Percentiles rank a stretch among this genome's conserved stretches.
phyloP scores from a whole-genome alignment of 2,797 vertebrate species.

The Protonibea diacanthus region DNA sequence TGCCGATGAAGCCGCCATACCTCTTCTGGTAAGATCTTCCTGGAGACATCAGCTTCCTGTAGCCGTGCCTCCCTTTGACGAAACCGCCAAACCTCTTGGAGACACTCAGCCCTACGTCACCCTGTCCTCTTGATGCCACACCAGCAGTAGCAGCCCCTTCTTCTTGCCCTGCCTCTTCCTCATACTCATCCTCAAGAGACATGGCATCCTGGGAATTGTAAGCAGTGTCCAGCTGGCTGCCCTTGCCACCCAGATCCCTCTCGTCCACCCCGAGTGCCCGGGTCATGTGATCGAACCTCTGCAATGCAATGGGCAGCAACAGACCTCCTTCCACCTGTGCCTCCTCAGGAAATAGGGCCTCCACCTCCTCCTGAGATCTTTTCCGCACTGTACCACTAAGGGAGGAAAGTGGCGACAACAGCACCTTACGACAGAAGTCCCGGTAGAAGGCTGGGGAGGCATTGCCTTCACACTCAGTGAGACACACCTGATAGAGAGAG shows the following conservation, averaged over 20 bases:
- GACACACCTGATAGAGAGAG: conserved; percentile 86
- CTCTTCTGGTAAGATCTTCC: conserved; percentile 92
- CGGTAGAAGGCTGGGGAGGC: conserved; percentile 85
- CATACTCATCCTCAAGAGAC: conserved; percentile 74
- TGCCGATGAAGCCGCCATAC: conserved; percentile 96
- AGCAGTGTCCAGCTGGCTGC: conserved; percentile 56
- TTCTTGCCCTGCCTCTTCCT: conserved; percentile 63
- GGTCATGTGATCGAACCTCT: conserved; percentile 80
- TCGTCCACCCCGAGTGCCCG: conserved; percentile 74
- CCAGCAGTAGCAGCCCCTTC: conserved; percentile 59
- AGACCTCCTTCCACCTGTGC: conserved; percentile 73
- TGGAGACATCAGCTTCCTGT: conserved; percentile 83
- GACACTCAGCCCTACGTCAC: conserved; percentile 75
- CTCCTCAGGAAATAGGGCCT: conserved; percentile 77
- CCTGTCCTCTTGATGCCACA: conserved; percentile 53
- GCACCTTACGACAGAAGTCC: conserved; percentile 86
- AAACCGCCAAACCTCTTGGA: conserved; percentile 87
- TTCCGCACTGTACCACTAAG: conserved; percentile 73
- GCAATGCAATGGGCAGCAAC: conserved; percentile 74
- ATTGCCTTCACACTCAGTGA: conserved; percentile 89
- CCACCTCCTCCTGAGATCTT: conserved; percentile 83
- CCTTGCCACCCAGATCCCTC: conserved; percentile 58
- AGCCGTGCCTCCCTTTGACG: conserved; percentile 85
- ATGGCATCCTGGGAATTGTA: conserved; percentile 70
- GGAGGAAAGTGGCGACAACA: conserved; percentile 66